Evolutionary conservation across 2,797 vertebrate genomes (phyloP).

Genomic region (Acipenser transmontanus): DNA sequence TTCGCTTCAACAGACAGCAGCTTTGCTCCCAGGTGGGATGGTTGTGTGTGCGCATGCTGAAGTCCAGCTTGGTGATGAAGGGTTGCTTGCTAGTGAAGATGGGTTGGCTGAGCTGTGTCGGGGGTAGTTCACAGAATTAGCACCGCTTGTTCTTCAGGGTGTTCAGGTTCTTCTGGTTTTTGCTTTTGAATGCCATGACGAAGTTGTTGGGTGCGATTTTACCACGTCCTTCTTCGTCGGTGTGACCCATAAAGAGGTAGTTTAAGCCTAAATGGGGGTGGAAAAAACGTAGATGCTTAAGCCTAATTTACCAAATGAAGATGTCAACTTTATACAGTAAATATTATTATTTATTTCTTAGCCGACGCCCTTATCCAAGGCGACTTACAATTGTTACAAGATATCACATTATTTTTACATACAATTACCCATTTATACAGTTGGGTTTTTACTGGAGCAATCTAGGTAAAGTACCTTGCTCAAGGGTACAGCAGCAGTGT

Average conservation of each 20-base stretch:
- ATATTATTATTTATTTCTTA: not conserved
- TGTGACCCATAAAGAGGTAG: conserved; percentile 78
- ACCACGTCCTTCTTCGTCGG: conserved; percentile 66
- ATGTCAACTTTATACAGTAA: not conserved
- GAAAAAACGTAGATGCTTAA: conserved; percentile 5
- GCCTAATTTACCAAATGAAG: not conserved
- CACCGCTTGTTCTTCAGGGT: conserved; percentile 66
- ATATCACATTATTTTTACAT: too few relatives aligned
- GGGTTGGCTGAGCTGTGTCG: too few relatives aligned
- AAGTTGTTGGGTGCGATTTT: conserved; percentile 66
- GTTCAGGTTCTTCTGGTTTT: conserved; percentile 68
- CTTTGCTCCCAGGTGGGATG: too few relatives aligned
- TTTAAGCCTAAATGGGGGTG: conserved; percentile 58
- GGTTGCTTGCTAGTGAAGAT: too few relatives aligned
- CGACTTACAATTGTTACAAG: too few relatives aligned
- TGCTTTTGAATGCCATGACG: conserved; percentile 71
- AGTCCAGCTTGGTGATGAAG: too few relatives aligned
- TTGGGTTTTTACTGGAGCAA: too few relatives aligned
- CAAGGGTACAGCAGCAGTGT: too few relatives aligned
- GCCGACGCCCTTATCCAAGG: not conserved
- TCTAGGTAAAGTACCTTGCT: too few relatives aligned
- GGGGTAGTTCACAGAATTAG: conserved; percentile 27
- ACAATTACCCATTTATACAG: too few relatives aligned
- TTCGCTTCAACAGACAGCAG: not conserved
- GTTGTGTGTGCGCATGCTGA: too few relatives aligned